Base-by-base conservation (phyloP, 2,888 invertebrate genomes). In the Tenthredo livida region DNA sequence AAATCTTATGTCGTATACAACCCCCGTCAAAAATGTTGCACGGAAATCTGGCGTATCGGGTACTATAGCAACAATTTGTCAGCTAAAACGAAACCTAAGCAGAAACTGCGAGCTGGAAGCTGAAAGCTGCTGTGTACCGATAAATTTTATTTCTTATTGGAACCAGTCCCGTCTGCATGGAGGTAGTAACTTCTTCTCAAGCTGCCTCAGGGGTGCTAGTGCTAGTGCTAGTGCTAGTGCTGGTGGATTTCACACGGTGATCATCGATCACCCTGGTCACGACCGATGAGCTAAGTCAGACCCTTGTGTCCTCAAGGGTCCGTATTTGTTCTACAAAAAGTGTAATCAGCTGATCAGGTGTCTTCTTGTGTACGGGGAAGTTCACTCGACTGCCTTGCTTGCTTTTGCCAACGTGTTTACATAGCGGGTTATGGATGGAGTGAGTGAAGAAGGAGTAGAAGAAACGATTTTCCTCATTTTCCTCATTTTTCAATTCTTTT, bases 211-310 rank as follows among this genome's bases (percentile, higher is more conserved):
- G n/a, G n/a, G 37, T 37, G 17, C 37, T 43, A 43, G 37, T 37
- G 17, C n/a, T 7, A 6, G n/a, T 4, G 21, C 33, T 33, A 37
- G 37, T 37, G 17, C 37, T 47, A 15, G 15, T 37, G n/a, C n/a
- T 7, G 7, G n/a, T 5, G 21, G n/a, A 43, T 43, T 7, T n/a
- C 73, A 17, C 73, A 43, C 43, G 73, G 73, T 43, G 10, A 43
- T 73, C 73, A 73, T 73, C 73, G 25, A 73, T 73, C 73, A 73
- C 73, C n/a, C 37, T 67, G 67, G 67, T 67, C 67, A 67, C 67
- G 33, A 67, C 67, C 67, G 33, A 33, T 33, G 67, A 67, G 67
- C 67, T 33, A 73, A 73, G 73, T 43, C 73, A 73, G 43, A 73
- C 15, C 67, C 67, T 29, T 33, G 29, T 67, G 67, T 67, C 33